Evolutionary conservation across 1,140 invertebrate genomes (phyloP).

Genomic region (Drosophila kanapiae): DNA sequence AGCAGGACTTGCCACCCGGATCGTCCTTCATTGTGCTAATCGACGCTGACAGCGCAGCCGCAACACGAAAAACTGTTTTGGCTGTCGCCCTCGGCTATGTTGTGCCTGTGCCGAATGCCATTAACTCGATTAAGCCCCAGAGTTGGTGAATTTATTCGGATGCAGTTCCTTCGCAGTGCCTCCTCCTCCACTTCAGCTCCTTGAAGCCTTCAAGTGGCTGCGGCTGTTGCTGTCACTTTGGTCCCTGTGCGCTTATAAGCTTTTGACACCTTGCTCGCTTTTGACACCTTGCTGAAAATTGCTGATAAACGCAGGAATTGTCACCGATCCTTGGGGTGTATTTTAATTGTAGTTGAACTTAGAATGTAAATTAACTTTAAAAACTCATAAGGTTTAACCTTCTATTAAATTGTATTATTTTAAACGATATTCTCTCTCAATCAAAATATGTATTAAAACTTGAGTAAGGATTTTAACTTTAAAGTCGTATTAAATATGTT

Average conservation of each 20-base stretch:
- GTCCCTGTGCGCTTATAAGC: slow-evolving; percentile 21
- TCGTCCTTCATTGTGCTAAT: slow-evolving; percentile 80
- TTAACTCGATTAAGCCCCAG: slow-evolving; percentile 74
- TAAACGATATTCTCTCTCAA: too few species aligned
- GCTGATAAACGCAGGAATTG: not conserved
- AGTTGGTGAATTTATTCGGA: slow-evolving; percentile 39
- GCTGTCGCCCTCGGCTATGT: slow-evolving; percentile 29
- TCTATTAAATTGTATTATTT: too few species aligned
- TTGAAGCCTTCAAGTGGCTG: slow-evolving; percentile 51
- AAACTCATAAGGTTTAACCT: too few species aligned
- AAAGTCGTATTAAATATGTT: not conserved
- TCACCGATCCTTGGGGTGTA: not conserved
- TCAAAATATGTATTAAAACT: not conserved
- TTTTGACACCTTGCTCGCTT: slow-evolving; percentile 14
- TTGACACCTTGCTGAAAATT: slow-evolving; percentile 5
- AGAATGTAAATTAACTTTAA: too few species aligned
- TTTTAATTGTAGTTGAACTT: too few species aligned
- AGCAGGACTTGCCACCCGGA: slow-evolving; percentile 20
- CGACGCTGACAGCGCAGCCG: slow-evolving; percentile 77
- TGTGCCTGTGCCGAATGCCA: slow-evolving; percentile 52
- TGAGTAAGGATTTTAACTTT: not conserved
- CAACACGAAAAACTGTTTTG: slow-evolving; percentile 72
- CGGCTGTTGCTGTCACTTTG: slow-evolving; percentile 73
- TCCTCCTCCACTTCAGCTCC: not conserved
- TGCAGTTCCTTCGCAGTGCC: not conserved